Percentiles rank a stretch among this genome's conserved stretches.
Evolutionary conservation across 2,113 vertebrate genomes (phyloP).

Genomic region (Erythrolamprus reginae): DNA sequence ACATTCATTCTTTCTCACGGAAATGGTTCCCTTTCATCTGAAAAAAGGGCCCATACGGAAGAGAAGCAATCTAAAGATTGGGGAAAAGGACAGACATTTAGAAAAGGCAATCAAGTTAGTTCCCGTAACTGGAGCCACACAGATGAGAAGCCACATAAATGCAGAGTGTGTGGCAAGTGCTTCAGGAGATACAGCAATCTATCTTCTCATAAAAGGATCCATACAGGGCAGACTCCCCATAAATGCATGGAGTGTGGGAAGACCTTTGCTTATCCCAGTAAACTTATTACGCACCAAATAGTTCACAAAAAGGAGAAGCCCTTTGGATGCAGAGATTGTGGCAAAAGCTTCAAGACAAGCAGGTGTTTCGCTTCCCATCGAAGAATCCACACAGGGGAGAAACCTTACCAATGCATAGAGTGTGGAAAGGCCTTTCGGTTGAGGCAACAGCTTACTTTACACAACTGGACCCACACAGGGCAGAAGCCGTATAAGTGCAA

Average conservation of each 20-base stretch:
- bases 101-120: background rate
- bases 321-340: background rate
- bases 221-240: too few species aligned
- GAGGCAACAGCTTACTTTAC: background rate
- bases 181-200: background rate
- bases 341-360: background rate
- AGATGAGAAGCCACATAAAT: background rate
- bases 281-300: too few species aligned
- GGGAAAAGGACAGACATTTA: background rate
- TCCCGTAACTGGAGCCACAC: background rate
- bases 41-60: background rate
- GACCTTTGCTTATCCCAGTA: too few species aligned
- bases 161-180: background rate
- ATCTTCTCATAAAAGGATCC: too few species aligned
- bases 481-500: background rate
- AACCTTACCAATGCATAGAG: background rate
- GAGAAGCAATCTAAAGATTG: background rate
- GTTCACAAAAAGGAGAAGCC: background rate
- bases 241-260: too few species aligned
- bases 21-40: background rate
- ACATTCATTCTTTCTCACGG: background rate
- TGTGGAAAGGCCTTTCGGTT: background rate
- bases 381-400: background rate
- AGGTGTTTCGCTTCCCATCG: background rate
- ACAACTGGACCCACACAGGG: background rate